phyloP scores from a whole-genome alignment of 2,888 invertebrate genomes.

The Stenotaenia linearis region DNA sequence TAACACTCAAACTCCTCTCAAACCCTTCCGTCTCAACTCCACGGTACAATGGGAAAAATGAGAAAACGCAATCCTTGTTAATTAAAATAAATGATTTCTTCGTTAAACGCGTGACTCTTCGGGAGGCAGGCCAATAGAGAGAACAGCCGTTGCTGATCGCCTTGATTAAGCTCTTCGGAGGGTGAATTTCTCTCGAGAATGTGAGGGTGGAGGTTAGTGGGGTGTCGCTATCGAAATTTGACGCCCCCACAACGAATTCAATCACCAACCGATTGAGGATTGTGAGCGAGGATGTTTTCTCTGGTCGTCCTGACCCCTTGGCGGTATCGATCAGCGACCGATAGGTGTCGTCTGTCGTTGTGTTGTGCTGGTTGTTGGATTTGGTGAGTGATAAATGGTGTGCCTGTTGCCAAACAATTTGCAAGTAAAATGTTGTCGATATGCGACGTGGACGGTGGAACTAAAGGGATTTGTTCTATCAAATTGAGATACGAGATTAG shows the following conservation, averaged over 20 bases:
- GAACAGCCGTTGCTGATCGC: slow-evolving; percentile 9
- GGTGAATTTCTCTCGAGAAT: not conserved
- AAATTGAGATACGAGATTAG: not conserved
- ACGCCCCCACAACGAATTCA: slow-evolving; percentile 9
- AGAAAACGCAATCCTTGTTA: not conserved
- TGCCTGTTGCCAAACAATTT: slow-evolving; percentile 4
- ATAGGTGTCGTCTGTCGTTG: not conserved
- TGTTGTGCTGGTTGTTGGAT: not conserved
- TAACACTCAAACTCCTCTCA: no score
- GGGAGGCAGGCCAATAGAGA: not conserved
- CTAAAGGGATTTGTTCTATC: not conserved
- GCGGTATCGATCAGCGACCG: not conserved
- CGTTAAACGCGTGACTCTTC: not conserved
- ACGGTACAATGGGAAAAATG: not conserved
- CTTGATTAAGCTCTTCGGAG: not conserved
- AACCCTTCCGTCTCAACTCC: no score
- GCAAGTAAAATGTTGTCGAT: slow-evolving; percentile 3
- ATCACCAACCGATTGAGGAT: not conserved
- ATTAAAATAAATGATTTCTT: not conserved
- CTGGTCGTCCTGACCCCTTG: not conserved
- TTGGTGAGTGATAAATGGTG: not conserved
- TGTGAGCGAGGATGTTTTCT: not conserved
- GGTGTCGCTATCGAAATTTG: not conserved
- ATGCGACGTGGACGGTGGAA: not conserved
- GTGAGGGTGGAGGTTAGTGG: not conserved